A percentile compares a stretch with the other conserved stretches of the same genome.
Conservation (phyloP, 1,140 invertebrate species). For the Drosophila nigromelanica region DNA sequence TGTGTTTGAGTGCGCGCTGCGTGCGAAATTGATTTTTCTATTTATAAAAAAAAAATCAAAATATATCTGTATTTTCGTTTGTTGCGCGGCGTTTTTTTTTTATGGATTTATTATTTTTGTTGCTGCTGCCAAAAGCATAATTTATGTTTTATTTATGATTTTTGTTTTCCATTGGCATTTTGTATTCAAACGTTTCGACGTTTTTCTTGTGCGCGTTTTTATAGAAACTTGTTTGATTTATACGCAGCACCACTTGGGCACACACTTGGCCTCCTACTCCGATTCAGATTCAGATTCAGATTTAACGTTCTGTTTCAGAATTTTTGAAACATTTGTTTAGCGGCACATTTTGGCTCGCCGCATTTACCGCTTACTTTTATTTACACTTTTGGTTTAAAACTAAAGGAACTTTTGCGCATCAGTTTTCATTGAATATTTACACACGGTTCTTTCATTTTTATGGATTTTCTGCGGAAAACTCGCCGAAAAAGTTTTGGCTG, state of each 20-base stretch:
- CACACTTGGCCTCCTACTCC: conserved; percentile 14
- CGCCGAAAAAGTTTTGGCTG: conserved; percentile 70
- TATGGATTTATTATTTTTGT: conserved; percentile 65
- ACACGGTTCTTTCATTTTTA: conserved; percentile 60
- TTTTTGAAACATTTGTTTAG: conserved; percentile 28
- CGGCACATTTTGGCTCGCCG: conserved; percentile 27
- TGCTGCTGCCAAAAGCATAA: conserved; percentile 73
- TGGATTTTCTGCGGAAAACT: conserved; percentile 71
- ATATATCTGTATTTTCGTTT: conserved; percentile 71
- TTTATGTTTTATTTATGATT: conserved; percentile 82
- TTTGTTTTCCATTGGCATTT: conserved; percentile 52
- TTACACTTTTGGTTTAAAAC: conserved; percentile 59
- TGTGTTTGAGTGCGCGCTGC: conserved; percentile 58
- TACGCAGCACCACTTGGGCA: conserved; percentile 65
- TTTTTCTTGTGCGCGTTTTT: conserved; percentile 37
- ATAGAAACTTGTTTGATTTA: conserved; percentile 80
- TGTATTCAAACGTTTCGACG: conserved; percentile 22
- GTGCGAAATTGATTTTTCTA: conserved; percentile 82
- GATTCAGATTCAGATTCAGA: too few relatives aligned
- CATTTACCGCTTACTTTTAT: conserved; percentile 69
- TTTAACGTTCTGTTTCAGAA: conserved; percentile 2
- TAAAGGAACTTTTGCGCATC: conserved; percentile 66
- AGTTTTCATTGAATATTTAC: conserved; percentile 64
- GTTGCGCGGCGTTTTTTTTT: conserved; percentile 51
- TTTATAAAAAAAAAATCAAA: conserved; percentile 83